Evolutionary conservation across 2,113 vertebrate species (phyloP).

Genomic region (Platichthys flesus): DNA sequence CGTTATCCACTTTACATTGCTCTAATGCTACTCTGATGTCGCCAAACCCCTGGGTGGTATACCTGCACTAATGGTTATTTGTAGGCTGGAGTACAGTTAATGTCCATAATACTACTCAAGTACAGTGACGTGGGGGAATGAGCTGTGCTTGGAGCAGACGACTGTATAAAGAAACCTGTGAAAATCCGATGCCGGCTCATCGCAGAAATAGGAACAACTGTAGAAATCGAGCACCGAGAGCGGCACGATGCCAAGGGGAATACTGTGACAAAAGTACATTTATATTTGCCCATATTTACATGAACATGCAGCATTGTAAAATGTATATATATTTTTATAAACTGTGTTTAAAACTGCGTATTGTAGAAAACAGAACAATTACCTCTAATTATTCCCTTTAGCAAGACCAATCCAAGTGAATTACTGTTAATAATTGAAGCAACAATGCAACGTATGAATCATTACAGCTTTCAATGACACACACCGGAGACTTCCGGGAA

Average conservation of each 20-base stretch:
- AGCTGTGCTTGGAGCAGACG: background rate
- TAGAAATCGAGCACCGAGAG: background rate
- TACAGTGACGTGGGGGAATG: background rate
- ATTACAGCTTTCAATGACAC: background rate
- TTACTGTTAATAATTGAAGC: conserved; percentile 33
- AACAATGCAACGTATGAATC: background rate
- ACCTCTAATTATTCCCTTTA: background rate
- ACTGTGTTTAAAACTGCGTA: background rate
- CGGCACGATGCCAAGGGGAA: background rate
- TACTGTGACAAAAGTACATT: background rate
- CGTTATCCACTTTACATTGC: background rate
- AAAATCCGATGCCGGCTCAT: background rate
- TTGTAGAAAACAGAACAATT: background rate
- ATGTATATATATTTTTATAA: no score
- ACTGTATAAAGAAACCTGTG: background rate
- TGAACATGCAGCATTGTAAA: background rate
- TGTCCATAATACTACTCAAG: background rate
- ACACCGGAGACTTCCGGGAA: conserved; percentile 5
- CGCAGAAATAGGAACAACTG: background rate
- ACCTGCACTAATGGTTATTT: background rate
- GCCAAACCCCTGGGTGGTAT: background rate
- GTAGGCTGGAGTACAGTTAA: background rate
- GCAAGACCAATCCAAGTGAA: conserved; percentile 5
- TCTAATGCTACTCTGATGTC: background rate
- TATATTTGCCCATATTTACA: no score